Evolutionary conservation across 2,888 invertebrate species (phyloP).

Genomic region (Epicampocera succincta): DNA sequence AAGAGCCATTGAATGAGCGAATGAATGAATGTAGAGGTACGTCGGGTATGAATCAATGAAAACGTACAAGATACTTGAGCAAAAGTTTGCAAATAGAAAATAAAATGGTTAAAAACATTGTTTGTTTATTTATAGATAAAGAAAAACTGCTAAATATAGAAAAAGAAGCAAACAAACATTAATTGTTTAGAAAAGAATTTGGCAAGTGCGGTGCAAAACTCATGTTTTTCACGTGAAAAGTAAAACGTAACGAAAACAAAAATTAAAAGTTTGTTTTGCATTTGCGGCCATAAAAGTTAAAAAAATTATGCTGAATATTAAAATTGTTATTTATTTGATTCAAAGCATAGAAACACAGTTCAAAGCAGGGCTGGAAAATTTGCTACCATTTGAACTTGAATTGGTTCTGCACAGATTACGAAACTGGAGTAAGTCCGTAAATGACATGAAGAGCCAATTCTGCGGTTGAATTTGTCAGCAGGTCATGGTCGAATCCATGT

Average conservation of each 20-base stretch:
- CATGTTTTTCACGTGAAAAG: slow-evolving; percentile 12
- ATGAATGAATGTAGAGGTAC: slow-evolving; percentile 9
- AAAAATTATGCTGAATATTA: slow-evolving; percentile 4
- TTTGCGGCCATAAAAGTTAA: slow-evolving; percentile 21
- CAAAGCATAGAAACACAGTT: too few species aligned
- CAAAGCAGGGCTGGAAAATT: too few species aligned
- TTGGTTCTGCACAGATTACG: too few species aligned
- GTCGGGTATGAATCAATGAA: too few species aligned
- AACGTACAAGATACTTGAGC: slow-evolving; percentile 3
- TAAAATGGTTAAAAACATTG: slow-evolving; percentile 32
- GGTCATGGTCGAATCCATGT: too few species aligned
- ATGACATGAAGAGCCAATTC: too few species aligned
- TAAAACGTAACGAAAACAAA: neutral
- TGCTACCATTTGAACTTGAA: too few species aligned
- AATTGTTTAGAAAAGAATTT: slow-evolving; percentile 39
- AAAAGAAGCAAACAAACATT: slow-evolving; percentile 15
- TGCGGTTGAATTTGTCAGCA: too few species aligned
- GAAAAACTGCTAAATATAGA: slow-evolving; percentile 25
- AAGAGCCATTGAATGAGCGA: slow-evolving; percentile 15
- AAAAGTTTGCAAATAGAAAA: slow-evolving; percentile 7
- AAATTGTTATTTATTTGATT: too few species aligned
- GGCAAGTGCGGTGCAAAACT: slow-evolving; percentile 36
- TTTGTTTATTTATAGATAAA: slow-evolving; percentile 11
- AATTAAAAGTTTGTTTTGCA: neutral
- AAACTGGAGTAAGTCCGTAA: too few species aligned